Evolutionary conservation across 2,113 vertebrate species (phyloP).

Genomic region (Lipotes vexillifer): DNA sequence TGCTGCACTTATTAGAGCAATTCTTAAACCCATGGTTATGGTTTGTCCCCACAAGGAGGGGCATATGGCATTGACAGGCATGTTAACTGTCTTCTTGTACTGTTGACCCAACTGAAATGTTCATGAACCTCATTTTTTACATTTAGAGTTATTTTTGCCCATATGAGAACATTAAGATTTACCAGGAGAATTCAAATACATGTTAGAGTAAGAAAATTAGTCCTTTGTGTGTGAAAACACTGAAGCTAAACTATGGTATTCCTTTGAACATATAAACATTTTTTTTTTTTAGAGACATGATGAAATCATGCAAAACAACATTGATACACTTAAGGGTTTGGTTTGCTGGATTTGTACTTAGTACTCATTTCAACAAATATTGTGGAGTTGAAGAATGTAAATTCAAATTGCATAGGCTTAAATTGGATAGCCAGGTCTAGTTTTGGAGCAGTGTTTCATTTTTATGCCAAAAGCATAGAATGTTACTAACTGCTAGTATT

Average conservation of each 20-base stretch:
- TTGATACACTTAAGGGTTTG: slow-evolving; percentile 51
- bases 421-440: background rate
- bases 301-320: slow-evolving; percentile 11
- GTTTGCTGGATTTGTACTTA: background rate
- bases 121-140: background rate
- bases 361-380: background rate
- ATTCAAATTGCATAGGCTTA: background rate
- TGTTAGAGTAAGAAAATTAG: slow-evolving; percentile 49
- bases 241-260: slow-evolving; percentile 25
- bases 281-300: slow-evolving; percentile 18
- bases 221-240: slow-evolving; percentile 45
- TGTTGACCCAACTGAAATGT: background rate
- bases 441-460: background rate
- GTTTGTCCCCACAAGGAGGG: background rate
- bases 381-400: background rate
- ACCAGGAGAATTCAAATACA: slow-evolving; percentile 33
- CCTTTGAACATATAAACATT: slow-evolving; percentile 17
- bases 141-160: background rate
- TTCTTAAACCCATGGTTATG: background rate
- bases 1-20: background rate
- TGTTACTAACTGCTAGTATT: background rate
- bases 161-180: background rate
- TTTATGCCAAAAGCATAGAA: background rate
- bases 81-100: background rate
- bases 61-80: no score